Evolutionary conservation across 2,888 invertebrate genomes (phyloP).

Genomic region (Xylota segnis): DNA sequence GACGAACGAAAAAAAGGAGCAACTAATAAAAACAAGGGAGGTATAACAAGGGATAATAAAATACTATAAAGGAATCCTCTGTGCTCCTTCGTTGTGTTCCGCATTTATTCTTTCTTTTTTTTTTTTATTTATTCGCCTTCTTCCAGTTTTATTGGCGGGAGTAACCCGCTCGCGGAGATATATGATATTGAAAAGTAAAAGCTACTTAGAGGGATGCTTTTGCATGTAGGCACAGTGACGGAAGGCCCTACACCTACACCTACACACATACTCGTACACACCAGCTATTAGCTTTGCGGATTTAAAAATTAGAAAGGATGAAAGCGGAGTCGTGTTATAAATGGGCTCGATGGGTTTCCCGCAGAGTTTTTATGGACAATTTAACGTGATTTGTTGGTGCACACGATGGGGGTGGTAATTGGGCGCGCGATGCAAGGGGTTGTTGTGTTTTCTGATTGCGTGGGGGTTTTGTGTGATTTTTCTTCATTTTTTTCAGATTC

Average conservation of each 20-base stretch:
- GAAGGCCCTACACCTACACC: neutral
- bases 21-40: slow-evolving; percentile 70
- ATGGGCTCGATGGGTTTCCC: slow-evolving; percentile 63
- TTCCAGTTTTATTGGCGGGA: slow-evolving; percentile 62
- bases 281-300: slow-evolving; percentile 60
- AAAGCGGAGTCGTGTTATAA: slow-evolving; percentile 64
- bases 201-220: slow-evolving; percentile 67
- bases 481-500: neutral
- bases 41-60: slow-evolving; percentile 69
- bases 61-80: slow-evolving; percentile 56
- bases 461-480: neutral
- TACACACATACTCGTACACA: too few species aligned
- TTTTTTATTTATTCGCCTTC: too few species aligned
- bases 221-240: slow-evolving; percentile 46
- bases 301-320: slow-evolving; percentile 66
- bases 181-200: slow-evolving; percentile 72
- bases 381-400: slow-evolving; percentile 69
- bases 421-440: slow-evolving; percentile 26
- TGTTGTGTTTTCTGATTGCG: slow-evolving; percentile 20
- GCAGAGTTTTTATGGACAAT: slow-evolving; percentile 71
- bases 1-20: slow-evolving; percentile 22
- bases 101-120: too few species aligned
- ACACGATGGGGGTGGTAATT: slow-evolving; percentile 20
- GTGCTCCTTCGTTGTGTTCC: slow-evolving; percentile 1
- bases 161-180: slow-evolving; percentile 64